A percentile compares a stretch with the other conserved stretches of the same genome.
phyloP scores from a whole-genome alignment of 2,797 vertebrate genomes.

The Chiloscyllium punctatum region DNA sequence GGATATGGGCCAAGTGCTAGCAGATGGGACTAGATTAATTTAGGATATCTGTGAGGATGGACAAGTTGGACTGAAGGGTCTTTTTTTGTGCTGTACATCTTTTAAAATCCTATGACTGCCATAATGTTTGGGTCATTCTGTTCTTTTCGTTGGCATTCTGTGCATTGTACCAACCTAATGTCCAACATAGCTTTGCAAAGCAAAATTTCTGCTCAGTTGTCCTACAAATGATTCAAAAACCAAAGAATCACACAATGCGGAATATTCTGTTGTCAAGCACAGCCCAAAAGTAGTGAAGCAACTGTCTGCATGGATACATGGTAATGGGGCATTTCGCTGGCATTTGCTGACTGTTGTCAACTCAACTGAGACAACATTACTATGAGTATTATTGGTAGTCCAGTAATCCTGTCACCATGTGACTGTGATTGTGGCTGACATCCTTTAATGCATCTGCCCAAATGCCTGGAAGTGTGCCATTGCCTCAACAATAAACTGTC shows the following conservation, averaged over 20 bases:
- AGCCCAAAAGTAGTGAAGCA: neutral
- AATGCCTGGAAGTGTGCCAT: neutral
- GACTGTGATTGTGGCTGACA: neutral
- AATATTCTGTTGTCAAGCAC: too few species aligned
- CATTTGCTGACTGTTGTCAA: neutral
- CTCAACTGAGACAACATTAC: neutral
- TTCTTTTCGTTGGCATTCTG: neutral
- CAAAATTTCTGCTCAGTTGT: neutral
- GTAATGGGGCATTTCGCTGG: neutral
- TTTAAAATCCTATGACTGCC: too few species aligned
- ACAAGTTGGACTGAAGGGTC: too few species aligned
- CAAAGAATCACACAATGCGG: neutral
- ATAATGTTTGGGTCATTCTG: neutral
- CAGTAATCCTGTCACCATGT: neutral
- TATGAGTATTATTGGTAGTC: neutral
- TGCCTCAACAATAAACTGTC: neutral
- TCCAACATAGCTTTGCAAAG: neutral
- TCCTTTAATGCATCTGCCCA: neutral
- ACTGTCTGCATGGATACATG: neutral
- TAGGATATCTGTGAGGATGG: too few species aligned
- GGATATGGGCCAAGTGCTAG: too few species aligned
- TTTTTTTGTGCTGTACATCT: too few species aligned
- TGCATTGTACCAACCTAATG: neutral
- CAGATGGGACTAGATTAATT: too few species aligned
- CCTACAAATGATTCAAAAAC: neutral